These are phyloP conservation scores for Eulemur macaco DNA, from an alignment of 2,113 vertebrate genomes.

Conservation along the genomic window DNA sequence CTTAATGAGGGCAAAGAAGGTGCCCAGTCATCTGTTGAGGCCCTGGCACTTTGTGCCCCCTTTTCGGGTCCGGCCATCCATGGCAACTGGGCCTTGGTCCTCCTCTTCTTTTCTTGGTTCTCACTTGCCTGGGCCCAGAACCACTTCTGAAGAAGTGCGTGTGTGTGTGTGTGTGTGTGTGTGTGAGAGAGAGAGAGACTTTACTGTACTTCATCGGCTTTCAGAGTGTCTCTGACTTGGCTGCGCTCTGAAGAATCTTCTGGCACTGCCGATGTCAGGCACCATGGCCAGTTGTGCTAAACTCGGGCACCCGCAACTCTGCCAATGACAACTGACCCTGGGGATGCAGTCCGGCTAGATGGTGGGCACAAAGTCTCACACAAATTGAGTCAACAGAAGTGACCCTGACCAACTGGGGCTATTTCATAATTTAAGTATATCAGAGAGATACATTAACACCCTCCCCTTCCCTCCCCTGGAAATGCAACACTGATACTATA, in stretches of 20 bases:
- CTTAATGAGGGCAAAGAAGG: slow-evolving; percentile 73
- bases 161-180: too few species aligned
- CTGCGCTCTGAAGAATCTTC: background rate
- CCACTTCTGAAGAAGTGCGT: background rate
- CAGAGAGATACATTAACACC: background rate
- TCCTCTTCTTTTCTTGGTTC: slow-evolving; percentile 66
- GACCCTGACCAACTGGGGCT: background rate
- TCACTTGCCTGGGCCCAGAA: background rate
- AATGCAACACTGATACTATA: slow-evolving; percentile 9
- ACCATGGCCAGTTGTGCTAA: background rate
- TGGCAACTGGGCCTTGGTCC: slow-evolving; percentile 24
- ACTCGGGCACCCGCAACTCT: background rate
- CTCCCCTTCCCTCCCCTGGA: background rate
- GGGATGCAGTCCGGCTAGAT: background rate
- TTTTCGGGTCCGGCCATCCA: slow-evolving; percentile 70
- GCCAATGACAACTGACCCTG: background rate
- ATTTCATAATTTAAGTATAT: slow-evolving; percentile 16
- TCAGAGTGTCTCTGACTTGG: background rate
- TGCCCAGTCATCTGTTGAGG: background rate
- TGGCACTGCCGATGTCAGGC: background rate
- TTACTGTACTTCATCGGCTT: background rate
- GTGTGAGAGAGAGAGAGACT: background rate
- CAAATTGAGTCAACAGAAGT: background rate
- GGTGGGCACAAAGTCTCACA: background rate
- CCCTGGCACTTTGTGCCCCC: slow-evolving; percentile 46